Evolutionary conservation across 2,888 invertebrate genomes (phyloP), one percentile per base, ranked within the genome.

Genomic region (Mesorhabditis sp.): DNA sequence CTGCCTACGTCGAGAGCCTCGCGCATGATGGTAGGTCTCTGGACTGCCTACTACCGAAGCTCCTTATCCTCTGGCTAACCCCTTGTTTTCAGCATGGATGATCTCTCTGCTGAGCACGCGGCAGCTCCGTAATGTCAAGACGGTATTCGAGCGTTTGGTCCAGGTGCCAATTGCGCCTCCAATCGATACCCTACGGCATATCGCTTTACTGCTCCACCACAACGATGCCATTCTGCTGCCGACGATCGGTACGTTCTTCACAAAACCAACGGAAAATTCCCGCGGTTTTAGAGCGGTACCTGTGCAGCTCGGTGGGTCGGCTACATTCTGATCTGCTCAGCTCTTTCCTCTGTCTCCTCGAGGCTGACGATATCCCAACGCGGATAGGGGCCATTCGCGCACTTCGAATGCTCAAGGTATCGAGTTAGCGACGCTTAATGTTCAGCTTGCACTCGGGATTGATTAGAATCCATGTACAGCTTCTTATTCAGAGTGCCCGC

Each of bases 101-200:
- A 73, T 79, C 5, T 70, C 78, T 4, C 75, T 75, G 4, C 73
- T 85, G 45, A 74, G 74, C 64, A 81, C 81, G 5, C 70, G 76
- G 43, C 72, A 80, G 13, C 71, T 75, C 7, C 67, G 74, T 2
- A 74, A 76, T 61, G 76, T 85, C 5, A 67, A 70, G 4, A 76
- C 77, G 42, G 82, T 85, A 2, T 76, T 85, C 62, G 76, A 78
- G 65, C 74, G 85, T 1, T 75, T 85, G 10, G 44, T 75, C 3
- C 76, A 75, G 45, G 82, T 85, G n/a, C 84, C 85, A n/a, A 75
- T 85, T 5, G 82, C 81, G 1, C 85, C 85, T 10, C 84, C 85
- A 5, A 66, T 83, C 44, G 83, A 85, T 44, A 82, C 82, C 5
- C 73, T 85, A n/a, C 74, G 82, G 7, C 79, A 80, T 69, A 72